Evolutionary conservation across 2,113 vertebrate genomes (phyloP).

Genomic region (Apeltes quadracus): DNA sequence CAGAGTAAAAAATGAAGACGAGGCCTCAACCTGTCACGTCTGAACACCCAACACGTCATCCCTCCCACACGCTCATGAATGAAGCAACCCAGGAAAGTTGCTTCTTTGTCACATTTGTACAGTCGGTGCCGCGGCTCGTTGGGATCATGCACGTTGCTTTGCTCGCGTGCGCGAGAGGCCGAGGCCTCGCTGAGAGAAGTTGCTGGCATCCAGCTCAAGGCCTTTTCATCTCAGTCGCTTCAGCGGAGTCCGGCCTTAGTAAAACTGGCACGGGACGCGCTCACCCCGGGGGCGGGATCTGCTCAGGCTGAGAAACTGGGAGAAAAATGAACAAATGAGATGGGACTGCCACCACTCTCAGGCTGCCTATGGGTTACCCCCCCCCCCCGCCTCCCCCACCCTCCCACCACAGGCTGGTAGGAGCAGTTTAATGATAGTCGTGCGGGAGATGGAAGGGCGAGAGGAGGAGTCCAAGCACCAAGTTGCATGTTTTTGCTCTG

Average conservation of each 20-base stretch:
- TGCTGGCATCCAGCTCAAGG: constrained; percentile 75
- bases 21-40: background rate
- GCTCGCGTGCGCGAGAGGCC: constrained; percentile 45
- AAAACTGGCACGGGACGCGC: constrained; percentile 72
- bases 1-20: background rate
- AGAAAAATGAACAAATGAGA: constrained; percentile 79
- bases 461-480: constrained; percentile 54
- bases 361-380: constrained; percentile 71
- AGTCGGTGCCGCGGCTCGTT: background rate
- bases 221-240: constrained; percentile 75
- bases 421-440: constrained; percentile 68
- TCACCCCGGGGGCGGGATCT: constrained; percentile 69
- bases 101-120: background rate
- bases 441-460: constrained; percentile 27
- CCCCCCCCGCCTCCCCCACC: background rate
- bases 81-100: too few relatives aligned
- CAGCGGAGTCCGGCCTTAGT: constrained; percentile 74
- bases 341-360: constrained; percentile 78
- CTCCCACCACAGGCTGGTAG: constrained; percentile 29
- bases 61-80: rapidly evolving
- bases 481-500: constrained; percentile 65
- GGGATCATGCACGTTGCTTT: constrained; percentile 31
- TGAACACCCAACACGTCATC: background rate
- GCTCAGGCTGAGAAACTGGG: constrained; percentile 65
- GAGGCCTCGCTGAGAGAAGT: constrained; percentile 64